Evolutionary conservation across 2,888 invertebrate species (phyloP), one percentile per base, ranked within the genome.

Genomic region (Galerucella pusilla): DNA sequence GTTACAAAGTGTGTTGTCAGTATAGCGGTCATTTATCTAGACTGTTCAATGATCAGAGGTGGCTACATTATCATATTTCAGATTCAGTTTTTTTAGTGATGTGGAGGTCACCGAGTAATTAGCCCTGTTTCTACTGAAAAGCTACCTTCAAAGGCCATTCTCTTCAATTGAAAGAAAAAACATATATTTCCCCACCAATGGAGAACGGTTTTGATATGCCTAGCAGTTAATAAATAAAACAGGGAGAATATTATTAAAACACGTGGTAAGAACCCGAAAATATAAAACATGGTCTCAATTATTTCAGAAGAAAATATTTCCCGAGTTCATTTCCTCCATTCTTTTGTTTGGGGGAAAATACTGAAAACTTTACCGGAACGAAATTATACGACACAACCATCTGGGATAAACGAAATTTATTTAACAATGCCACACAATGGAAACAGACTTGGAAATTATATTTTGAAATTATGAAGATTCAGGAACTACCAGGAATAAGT

Each of bases 251-350:
- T 28, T 28, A 28, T 28, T 28, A 28, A 2, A 16, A 68, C 59
- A 59, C 57, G 57, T 54, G 12, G 54, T 67, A 57, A 35, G 7
- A 12, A 20, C 59, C 54, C 11, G 20, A 68, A 42, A 68, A 68
- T 68, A 68, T 68, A 25, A 68, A 68, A 59, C 68, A 68, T 45
- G 68, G 59, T 20, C 68, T 59, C 20, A 68, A 68, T 68, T 68
- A 68, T 68, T 28, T 59, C 11, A 11, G 20, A 42, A 45, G 16
- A 57, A 59, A 59, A 67, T 67, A 67, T 28, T 28, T 54, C 57
- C 57, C 67, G 20, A 68, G 57, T 68, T 59, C 35, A 68, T 45
- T 68, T 59, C 45, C 59, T 54, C 6, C 68, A 45, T 16, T 16
- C 68, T 28, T 59, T 68, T 67, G 52, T 52, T 67, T 68, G 16